Evolutionary conservation across 1,140 invertebrate genomes (phyloP).

Genomic region (Pectinophora gossypiella): DNA sequence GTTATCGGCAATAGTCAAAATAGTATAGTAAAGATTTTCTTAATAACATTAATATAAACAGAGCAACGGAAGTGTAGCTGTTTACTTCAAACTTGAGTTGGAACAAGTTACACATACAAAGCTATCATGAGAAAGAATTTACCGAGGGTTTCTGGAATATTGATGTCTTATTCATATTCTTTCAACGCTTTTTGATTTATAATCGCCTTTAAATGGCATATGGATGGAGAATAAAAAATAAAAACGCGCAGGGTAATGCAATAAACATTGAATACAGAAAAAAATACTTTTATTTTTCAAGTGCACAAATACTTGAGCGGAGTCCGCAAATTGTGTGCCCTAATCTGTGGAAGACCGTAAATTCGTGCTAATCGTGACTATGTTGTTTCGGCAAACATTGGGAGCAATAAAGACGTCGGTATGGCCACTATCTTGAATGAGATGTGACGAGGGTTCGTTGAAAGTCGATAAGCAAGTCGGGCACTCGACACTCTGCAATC

Average conservation of each 20-base stretch:
- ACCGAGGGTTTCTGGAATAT: not conserved
- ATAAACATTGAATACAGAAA: too few relatives aligned
- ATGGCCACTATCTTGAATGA: conserved; percentile 18
- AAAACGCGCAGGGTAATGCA: too few relatives aligned
- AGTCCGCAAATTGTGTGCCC: not conserved
- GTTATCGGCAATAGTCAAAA: too few relatives aligned
- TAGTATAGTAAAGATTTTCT: too few relatives aligned
- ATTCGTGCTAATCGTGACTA: not conserved
- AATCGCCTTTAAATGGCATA: not conserved
- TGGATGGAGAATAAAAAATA: not conserved
- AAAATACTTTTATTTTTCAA: too few relatives aligned
- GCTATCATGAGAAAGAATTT: not conserved
- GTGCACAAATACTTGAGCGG: too few relatives aligned
- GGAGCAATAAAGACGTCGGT: conserved; percentile 45
- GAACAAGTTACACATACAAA: not conserved
- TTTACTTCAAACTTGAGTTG: not conserved
- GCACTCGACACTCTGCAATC: not conserved
- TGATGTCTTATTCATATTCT: not conserved
- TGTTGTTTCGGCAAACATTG: conserved; percentile 10
- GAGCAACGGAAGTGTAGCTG: not conserved
- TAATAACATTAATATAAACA: too few relatives aligned
- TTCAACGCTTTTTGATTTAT: not conserved
- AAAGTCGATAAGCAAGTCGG: not conserved
- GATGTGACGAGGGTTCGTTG: conserved; percentile 24
- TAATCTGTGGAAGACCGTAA: not conserved